Percentiles rank a stretch among this genome's conserved stretches.
phyloP scores from a whole-genome alignment of 2,113 vertebrate genomes.

The Melanotaenia duboulayi region DNA sequence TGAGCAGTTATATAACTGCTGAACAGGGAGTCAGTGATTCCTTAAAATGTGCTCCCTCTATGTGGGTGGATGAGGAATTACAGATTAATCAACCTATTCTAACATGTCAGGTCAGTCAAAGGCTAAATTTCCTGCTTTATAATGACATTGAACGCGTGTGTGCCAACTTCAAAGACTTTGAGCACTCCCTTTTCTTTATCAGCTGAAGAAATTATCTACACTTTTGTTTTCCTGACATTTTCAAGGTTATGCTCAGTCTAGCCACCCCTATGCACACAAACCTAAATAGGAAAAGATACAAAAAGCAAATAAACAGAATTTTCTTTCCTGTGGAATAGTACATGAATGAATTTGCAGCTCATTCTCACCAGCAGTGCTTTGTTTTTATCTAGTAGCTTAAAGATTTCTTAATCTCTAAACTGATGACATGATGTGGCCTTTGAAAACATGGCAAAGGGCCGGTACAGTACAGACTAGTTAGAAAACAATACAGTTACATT shows the following conservation, averaged over 20 bases:
- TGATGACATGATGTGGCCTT: too few species aligned
- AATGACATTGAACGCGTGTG: background rate
- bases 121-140: background rate
- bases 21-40: background rate
- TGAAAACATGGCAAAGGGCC: too few species aligned
- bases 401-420: too few species aligned
- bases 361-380: too few species aligned
- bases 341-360: too few species aligned
- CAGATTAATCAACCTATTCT: background rate
- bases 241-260: constrained; percentile 39
- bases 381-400: too few species aligned
- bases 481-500: too few species aligned
- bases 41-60: constrained; percentile 8
- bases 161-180: background rate
- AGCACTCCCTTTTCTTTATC: constrained; percentile 25
- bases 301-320: too few species aligned
- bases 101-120: background rate
- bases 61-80: constrained; percentile 24
- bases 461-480: too few species aligned
- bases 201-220: constrained; percentile 15
- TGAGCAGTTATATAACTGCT: background rate
- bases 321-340: too few species aligned
- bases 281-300: too few species aligned
- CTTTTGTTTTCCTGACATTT: background rate
- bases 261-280: too few species aligned